Conservation (phyloP, 1,140 invertebrate species). For the Drosophila sucinea region DNA sequence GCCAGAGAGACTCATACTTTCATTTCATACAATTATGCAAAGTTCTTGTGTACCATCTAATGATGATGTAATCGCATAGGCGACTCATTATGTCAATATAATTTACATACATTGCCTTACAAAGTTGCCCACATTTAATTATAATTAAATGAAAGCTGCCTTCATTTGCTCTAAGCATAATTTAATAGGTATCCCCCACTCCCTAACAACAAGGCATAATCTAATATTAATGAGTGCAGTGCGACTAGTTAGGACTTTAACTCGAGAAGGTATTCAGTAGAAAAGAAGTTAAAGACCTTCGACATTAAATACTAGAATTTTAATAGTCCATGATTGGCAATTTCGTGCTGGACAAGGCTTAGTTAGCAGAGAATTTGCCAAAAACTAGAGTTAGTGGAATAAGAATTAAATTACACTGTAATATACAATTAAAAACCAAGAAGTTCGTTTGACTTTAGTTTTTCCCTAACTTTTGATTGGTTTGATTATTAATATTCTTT, state of each 20-base stretch:
- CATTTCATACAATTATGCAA: constrained; percentile 44
- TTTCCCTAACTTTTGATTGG: too few species aligned
- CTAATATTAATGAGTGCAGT: constrained; percentile 1
- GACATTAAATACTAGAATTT: neutral
- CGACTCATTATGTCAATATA: constrained; percentile 58
- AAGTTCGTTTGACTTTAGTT: too few species aligned
- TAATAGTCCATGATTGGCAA: too few species aligned
- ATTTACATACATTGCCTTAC: constrained; percentile 35
- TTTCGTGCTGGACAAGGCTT: too few species aligned
- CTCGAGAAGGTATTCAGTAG: neutral
- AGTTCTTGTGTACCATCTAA: constrained; percentile 51
- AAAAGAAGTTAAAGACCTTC: neutral
- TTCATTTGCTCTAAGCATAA: constrained; percentile 35
- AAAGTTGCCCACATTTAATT: constrained; percentile 69
- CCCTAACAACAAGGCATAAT: constrained; percentile 17
- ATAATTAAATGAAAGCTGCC: constrained; percentile 58
- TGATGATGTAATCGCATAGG: constrained; percentile 65
- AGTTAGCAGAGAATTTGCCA: too few species aligned
- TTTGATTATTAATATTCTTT: too few species aligned
- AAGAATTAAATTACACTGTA: too few species aligned
- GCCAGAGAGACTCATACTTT: constrained; percentile 21
- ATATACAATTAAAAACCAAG: too few species aligned
- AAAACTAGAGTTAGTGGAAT: too few species aligned
- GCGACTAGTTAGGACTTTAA: neutral
- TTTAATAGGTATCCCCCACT: constrained; percentile 13